Evolutionary conservation across 2,888 invertebrate species (phyloP).

Genomic region (Hedya salicella): DNA sequence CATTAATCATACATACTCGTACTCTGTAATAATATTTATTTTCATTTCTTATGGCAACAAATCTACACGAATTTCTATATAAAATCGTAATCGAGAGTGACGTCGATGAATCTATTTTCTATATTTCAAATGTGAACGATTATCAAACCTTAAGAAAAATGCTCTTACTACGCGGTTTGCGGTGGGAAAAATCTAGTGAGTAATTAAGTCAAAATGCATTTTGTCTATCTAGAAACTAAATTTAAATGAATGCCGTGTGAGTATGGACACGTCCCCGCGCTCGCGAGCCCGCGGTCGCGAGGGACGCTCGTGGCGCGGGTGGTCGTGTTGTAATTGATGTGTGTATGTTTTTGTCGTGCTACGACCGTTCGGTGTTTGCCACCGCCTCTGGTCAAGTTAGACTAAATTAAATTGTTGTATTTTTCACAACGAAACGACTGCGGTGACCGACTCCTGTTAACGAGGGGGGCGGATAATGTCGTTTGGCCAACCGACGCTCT

Average conservation of each 20-base stretch:
- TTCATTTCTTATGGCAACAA: too few species aligned
- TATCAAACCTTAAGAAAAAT: too few species aligned
- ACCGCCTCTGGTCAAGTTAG: constrained; percentile 73
- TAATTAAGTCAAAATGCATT: too few species aligned
- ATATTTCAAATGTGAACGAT: too few species aligned
- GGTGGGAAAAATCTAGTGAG: too few species aligned
- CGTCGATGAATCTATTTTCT: too few species aligned
- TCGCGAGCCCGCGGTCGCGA: constrained; percentile 63
- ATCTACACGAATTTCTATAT: too few species aligned
- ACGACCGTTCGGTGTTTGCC: constrained; percentile 70
- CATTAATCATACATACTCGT: too few species aligned
- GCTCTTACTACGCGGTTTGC: too few species aligned
- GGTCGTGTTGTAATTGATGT: constrained; percentile 74
- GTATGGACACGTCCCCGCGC: constrained; percentile 45
- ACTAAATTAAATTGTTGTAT: constrained; percentile 83
- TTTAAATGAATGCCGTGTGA: constrained; percentile 26
- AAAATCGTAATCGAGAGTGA: too few species aligned
- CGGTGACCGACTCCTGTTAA: constrained; percentile 65
- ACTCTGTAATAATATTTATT: too few species aligned
- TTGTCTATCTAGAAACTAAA: background rate
- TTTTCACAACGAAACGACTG: constrained; percentile 77
- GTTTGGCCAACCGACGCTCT: constrained; percentile 57
- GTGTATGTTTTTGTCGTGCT: constrained; percentile 76
- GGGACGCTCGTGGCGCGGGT: constrained; percentile 56
- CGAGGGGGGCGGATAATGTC: constrained; percentile 69